Evolutionary conservation across 2,888 invertebrate species (phyloP).

Genomic region (Osedax fenrisi): DNA sequence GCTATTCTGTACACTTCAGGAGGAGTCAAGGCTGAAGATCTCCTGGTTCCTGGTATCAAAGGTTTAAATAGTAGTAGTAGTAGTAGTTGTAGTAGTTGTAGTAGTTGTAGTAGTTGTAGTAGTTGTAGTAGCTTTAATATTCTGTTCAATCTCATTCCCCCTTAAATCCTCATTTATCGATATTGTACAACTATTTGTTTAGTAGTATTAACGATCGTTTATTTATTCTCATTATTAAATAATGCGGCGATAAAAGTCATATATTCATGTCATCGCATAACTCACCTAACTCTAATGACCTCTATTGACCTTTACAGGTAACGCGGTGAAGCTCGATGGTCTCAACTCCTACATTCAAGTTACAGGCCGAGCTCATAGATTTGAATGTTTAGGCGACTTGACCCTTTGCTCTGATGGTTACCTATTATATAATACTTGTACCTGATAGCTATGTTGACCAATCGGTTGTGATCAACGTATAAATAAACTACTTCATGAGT

Average conservation of each 20-base stretch:
- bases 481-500: too few species aligned
- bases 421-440: too few species aligned
- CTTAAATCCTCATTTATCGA: too few species aligned
- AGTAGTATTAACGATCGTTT: too few species aligned
- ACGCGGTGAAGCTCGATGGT: constrained; percentile 39
- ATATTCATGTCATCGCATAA: background rate
- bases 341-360: constrained; percentile 40
- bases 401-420: constrained; percentile 42
- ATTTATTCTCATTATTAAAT: too few species aligned
- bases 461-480: too few species aligned
- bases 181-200: too few species aligned
- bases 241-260: too few species aligned
- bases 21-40: background rate
- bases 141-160: too few species aligned
- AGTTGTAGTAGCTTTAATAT: background rate
- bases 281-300: background rate
- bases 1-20: constrained; percentile 28
- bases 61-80: constrained; percentile 7
- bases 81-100: constrained; percentile 8
- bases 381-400: constrained; percentile 48
- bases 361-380: constrained; percentile 43
- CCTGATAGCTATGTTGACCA: too few species aligned
- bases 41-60: background rate
- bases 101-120: constrained; percentile 7
- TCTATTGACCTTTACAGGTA: background rate